phyloP scores from a whole-genome alignment of 92 coral and sea anemone species.

The Paragorgia papillata region DNA sequence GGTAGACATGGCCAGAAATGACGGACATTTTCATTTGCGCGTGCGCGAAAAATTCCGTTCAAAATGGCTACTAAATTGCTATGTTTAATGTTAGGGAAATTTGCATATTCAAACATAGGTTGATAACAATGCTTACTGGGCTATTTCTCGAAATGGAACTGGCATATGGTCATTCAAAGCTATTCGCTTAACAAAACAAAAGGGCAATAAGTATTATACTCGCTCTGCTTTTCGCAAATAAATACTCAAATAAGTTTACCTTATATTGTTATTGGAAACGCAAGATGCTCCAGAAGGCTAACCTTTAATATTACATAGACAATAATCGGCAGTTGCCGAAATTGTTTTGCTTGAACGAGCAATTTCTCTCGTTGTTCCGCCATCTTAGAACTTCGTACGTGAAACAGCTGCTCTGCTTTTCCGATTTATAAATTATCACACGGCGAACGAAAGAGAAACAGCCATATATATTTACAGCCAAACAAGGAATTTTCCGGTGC shows the following conservation, averaged over 20 bases:
- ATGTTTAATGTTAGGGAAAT: conserved; percentile 1
- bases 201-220: not conserved
- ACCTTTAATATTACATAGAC: not conserved
- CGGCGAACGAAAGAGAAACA: not conserved
- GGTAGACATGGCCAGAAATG: conserved; percentile 3
- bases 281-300: not conserved
- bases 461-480: not conserved
- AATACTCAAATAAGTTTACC: conserved; percentile 9
- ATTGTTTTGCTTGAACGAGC: conserved; percentile 2
- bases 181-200: not conserved
- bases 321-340: not conserved
- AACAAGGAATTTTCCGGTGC: not conserved
- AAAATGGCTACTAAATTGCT: too few species aligned
- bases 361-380: not conserved
- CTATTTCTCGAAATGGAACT: conserved; percentile 9
- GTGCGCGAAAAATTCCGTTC: conserved; percentile 12
- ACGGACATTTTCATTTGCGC: too few species aligned
- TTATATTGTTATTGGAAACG: conserved; percentile 13
- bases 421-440: conserved; percentile 27
- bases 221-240: conserved; percentile 28
- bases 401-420: conserved; percentile 37
- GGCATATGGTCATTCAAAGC: conserved; percentile 9
- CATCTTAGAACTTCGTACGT: conserved; percentile 1
- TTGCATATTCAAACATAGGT: conserved; percentile 22
- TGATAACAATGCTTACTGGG: not conserved